phyloP scores from a whole-genome alignment of 2,797 vertebrate genomes.

The Anguilla obscura region DNA sequence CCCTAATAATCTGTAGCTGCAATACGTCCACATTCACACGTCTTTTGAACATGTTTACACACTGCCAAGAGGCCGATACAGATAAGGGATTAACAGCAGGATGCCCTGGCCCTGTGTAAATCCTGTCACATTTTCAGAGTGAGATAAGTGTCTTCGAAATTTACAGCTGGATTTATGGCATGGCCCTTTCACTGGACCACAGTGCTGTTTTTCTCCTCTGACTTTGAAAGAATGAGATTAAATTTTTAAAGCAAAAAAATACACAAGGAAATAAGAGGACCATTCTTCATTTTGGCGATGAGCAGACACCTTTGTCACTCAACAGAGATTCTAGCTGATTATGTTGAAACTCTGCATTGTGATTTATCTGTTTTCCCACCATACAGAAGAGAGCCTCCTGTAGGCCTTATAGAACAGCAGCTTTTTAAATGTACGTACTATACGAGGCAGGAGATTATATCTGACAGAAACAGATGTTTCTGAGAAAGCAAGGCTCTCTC shows the following conservation, averaged over 20 bases:
- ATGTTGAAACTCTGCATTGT: neutral
- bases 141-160: conserved; percentile 55
- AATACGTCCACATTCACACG: conserved; percentile 35
- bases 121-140: conserved; percentile 54
- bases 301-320: conserved; percentile 9
- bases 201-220: conserved; percentile 38
- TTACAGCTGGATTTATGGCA: conserved; percentile 49
- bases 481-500: neutral
- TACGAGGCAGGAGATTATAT: neutral
- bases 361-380: neutral
- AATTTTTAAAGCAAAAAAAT: conserved; percentile 16
- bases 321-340: neutral
- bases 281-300: conserved; percentile 14
- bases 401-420: neutral
- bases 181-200: conserved; percentile 36
- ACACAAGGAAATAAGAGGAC: conserved; percentile 4
- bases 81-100: conserved; percentile 55
- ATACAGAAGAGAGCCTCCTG: neutral
- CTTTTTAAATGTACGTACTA: neutral
- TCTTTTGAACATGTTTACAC: conserved; percentile 32
- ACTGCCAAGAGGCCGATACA: conserved; percentile 47
- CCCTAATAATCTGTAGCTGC: neutral
- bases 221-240: conserved; percentile 45
- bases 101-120: conserved; percentile 52
- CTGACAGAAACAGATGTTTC: neutral